Evolutionary conservation across 2,888 invertebrate genomes (phyloP), one percentile per base, ranked within the genome.

Genomic region (Lasioglossum zephyrum): DNA sequence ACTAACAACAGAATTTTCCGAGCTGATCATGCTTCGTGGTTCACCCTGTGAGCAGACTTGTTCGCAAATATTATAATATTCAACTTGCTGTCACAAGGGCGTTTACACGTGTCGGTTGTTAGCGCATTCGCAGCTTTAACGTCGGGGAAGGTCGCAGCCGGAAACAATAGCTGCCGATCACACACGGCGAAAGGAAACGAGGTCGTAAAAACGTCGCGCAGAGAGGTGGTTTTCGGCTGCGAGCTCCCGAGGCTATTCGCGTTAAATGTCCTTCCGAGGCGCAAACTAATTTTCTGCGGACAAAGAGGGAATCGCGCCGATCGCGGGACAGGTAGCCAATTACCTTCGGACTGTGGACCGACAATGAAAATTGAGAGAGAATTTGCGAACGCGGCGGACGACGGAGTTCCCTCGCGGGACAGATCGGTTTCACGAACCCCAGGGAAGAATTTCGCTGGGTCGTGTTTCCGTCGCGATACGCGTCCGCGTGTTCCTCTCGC

Each of bases 291-390:
- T 89, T 89, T 70, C 85, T 49, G 70, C 60, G 82, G 72, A 87
- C 53, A 83, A 89, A 82, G 6, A 16, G 36, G 18, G 66, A 31
- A 8, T n/a, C 60, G 63, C 47, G 77, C 22, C 75, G 86, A 85
- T 86, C 86, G 82, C 79, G 81, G 83, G 88, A 88, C 88, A 87
- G 88, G 86, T 86, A 87, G 86, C 87, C 90, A 91, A 91, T 89
- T 90, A 91, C 79, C 76, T 85, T 90, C 84, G 90, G 90, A 85
- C 90, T 90, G 91, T 90, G 79, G 73, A 84, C 75, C 87, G 87
- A 73, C 85, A 86, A 89, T 88, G 91, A 90, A 89, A 91, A 90
- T 91, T 89, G 91, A 80, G 85, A 66, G 66, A 89, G 90, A 89
- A 91, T 89, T 88, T 88, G 91, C 90, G 85, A 89, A 90, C 87